phyloP scores from a whole-genome alignment of 2,888 invertebrate genomes.

The Ditylenchus weischeri region DNA sequence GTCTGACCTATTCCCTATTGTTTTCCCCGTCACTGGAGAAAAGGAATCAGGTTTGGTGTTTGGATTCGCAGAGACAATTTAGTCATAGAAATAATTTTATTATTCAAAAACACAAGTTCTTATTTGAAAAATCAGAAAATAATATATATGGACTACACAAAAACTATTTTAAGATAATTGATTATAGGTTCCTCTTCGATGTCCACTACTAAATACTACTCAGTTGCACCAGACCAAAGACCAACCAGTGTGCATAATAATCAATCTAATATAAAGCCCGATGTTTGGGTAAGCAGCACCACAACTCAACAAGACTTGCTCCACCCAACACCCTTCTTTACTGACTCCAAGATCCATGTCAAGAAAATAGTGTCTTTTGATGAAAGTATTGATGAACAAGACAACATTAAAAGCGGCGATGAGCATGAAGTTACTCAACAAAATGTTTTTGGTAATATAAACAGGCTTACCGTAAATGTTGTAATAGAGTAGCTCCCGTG shows the following conservation, averaged over 20 bases:
- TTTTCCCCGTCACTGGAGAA: neutral
- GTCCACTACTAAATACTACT: neutral
- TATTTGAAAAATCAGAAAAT: too few relatives aligned
- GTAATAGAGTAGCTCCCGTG: too few relatives aligned
- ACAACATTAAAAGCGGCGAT: neutral
- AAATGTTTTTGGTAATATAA: too few relatives aligned
- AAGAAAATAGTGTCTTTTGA: slow-evolving; percentile 13
- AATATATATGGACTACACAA: too few relatives aligned
- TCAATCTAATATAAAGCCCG: neutral
- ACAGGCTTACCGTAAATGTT: too few relatives aligned
- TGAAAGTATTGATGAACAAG: neutral
- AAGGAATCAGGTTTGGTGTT: too few relatives aligned
- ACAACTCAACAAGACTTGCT: slow-evolving; percentile 2
- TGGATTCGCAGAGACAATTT: too few relatives aligned
- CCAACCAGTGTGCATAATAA: neutral
- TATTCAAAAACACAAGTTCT: too few relatives aligned
- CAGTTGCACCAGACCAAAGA: neutral
- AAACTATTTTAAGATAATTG: too few relatives aligned
- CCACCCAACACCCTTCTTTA: neutral
- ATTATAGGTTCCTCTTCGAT: too few relatives aligned
- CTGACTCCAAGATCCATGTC: slow-evolving; percentile 4
- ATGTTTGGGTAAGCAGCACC: neutral
- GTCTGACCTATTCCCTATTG: neutral
- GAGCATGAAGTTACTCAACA: neutral
- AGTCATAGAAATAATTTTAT: too few relatives aligned